phyloP scores from a whole-genome alignment of 2,888 invertebrate species.

The Neoaliturus tenellus region DNA sequence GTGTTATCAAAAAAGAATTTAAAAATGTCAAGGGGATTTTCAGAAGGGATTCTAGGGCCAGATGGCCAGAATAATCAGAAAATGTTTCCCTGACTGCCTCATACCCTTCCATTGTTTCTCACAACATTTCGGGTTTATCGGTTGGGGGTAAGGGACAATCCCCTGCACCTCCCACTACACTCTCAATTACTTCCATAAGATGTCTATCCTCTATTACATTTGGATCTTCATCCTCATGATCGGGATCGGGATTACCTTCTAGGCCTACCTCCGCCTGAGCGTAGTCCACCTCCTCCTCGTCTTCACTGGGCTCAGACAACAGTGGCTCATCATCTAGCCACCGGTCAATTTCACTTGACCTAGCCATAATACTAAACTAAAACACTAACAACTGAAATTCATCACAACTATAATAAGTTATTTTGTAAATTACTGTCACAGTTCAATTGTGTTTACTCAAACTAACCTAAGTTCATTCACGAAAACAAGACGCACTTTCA shows the following conservation, averaged over 20 bases:
- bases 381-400: no score
- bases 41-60: neutral
- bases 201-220: neutral
- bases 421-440: neutral
- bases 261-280: neutral
- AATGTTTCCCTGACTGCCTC: slow-evolving; percentile 3
- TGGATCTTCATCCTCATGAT: neutral
- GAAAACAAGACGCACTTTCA: neutral
- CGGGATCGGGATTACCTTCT: neutral
- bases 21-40: neutral
- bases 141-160: neutral
- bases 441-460: neutral
- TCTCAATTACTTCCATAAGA: neutral
- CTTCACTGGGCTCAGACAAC: neutral
- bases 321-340: neutral
- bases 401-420: neutral
- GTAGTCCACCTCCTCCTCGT: neutral
- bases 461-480: neutral
- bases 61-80: neutral
- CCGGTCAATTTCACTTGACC: neutral
- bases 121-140: neutral
- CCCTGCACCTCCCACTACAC: neutral
- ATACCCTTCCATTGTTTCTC: slow-evolving; percentile 25
- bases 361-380: no score
- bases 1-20: neutral